Evolutionary conservation across 2,797 vertebrate species (phyloP).

Genomic region (Scolopax bukidnonensis): DNA sequence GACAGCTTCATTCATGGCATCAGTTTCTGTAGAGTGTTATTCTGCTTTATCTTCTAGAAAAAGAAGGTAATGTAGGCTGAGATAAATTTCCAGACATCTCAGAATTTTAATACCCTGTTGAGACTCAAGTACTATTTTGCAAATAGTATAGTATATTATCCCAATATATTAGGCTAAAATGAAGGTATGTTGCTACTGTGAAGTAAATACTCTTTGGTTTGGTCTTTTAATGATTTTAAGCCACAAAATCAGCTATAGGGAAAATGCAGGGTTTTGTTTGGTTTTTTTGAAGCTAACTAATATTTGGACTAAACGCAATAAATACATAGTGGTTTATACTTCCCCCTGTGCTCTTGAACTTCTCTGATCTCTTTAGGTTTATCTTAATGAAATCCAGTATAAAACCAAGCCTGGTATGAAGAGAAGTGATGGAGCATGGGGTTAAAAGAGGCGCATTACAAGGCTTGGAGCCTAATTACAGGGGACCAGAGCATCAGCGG

Average conservation of each 20-base stretch:
- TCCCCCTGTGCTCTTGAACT: neutral
- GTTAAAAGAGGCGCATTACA: neutral
- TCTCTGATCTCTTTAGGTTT: neutral
- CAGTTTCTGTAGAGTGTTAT: neutral
- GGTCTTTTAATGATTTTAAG: neutral
- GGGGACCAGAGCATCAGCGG: neutral
- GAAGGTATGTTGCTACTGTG: neutral
- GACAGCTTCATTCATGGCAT: neutral
- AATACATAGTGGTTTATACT: neutral
- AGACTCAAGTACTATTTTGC: neutral
- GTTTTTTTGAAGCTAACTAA: neutral
- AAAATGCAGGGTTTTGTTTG: neutral
- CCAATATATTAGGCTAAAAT: neutral
- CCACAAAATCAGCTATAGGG: neutral
- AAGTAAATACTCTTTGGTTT: neutral
- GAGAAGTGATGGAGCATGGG: neutral
- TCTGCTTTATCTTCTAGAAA: neutral
- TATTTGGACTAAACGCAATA: neutral
- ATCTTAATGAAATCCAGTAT: neutral
- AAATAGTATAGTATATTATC: neutral
- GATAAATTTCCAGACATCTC: neutral
- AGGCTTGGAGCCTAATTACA: neutral
- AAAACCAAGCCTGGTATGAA: neutral
- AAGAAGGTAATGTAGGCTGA: neutral
- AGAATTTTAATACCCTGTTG: neutral